These are phyloP conservation scores for Saturnia japonica DNA, from an alignment of 2,888 invertebrate genomes.

Conservation along the genomic window DNA sequence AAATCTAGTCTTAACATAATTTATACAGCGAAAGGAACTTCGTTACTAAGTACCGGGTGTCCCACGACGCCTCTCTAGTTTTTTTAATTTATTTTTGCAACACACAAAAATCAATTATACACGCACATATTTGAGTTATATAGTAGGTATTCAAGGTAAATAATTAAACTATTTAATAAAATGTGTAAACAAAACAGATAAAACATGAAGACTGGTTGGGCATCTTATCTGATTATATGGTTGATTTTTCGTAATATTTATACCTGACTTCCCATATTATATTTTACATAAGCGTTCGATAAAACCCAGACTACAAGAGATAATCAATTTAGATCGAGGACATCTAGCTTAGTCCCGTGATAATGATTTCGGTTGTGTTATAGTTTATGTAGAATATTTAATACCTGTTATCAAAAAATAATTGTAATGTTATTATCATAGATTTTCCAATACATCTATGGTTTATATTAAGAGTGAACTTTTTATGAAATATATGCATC, in stretches of 20 bases:
- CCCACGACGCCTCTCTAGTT: too few species aligned
- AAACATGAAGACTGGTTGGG: slow-evolving; percentile 1
- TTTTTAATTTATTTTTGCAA: too few species aligned
- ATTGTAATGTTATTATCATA: too few species aligned
- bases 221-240: slow-evolving; percentile 16
- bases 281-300: slow-evolving; percentile 17
- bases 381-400: background rate
- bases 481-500: too few species aligned
- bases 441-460: too few species aligned
- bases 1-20: too few species aligned
- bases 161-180: background rate
- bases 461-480: too few species aligned
- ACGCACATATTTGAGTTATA: background rate
- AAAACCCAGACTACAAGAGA: slow-evolving; percentile 22
- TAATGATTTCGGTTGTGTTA: slow-evolving; percentile 7
- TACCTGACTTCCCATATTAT: slow-evolving; percentile 20
- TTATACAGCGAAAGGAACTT: too few species aligned
- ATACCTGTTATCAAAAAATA: too few species aligned
- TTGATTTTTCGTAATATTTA: slow-evolving; percentile 11
- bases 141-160: too few species aligned
- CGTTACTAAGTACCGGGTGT: too few species aligned
- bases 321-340: slow-evolving; percentile 28
- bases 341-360: slow-evolving; percentile 16
- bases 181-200: slow-evolving; percentile 13
- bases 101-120: background rate